These are phyloP conservation scores for Dolichotis patagonum DNA, from an alignment of 2,113 vertebrate species.

Conservation along the genomic window DNA sequence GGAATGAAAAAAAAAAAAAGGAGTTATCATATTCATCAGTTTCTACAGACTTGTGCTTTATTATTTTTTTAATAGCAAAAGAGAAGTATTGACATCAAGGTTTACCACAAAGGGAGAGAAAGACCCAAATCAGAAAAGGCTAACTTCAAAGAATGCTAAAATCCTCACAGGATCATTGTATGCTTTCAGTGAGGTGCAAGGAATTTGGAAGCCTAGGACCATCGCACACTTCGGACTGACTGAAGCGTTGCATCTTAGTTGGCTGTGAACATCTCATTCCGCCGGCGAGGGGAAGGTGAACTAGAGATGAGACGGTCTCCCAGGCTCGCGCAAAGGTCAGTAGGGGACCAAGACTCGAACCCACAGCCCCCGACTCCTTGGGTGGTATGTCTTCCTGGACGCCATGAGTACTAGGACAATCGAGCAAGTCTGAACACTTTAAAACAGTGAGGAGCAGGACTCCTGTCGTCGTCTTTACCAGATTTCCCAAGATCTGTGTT, in stretches of 20 bases:
- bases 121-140: conserved; percentile 3
- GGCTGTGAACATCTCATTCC: background rate
- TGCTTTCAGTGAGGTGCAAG: background rate
- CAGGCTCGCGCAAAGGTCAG: background rate
- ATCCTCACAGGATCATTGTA: background rate
- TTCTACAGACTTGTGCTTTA: conserved; percentile 31
- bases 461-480: background rate
- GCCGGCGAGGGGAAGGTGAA: background rate
- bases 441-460: background rate
- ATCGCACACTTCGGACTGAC: background rate
- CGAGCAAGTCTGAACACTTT: background rate
- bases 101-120: conserved; percentile 6
- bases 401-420: background rate
- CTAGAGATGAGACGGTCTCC: background rate
- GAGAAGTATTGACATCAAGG: background rate
- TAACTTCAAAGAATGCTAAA: conserved; percentile 26
- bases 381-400: background rate
- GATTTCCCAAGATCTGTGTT: background rate
- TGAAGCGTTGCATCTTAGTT: background rate
- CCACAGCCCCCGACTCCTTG: background rate
- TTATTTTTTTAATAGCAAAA: background rate
- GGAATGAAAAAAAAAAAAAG: background rate
- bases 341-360: background rate
- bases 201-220: background rate
- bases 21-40: background rate